A percentile compares a stretch with the other conserved stretches of the same genome.
Conservation (phyloP, 1,140 invertebrate species). For the Apis laboriosa region DNA sequence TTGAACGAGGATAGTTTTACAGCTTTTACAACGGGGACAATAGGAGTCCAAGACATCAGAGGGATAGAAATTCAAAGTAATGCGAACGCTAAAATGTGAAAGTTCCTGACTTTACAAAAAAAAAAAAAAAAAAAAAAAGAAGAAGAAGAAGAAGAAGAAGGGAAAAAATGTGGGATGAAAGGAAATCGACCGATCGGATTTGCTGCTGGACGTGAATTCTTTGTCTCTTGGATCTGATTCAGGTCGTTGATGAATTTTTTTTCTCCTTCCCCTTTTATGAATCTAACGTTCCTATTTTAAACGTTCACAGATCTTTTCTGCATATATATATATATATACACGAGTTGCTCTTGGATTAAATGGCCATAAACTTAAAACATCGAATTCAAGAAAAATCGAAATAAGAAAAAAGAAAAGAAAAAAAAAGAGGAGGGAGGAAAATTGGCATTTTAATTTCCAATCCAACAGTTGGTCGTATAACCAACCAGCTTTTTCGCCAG, state of each 20-base stretch:
- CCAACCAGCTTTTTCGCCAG: no score
- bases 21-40: neutral
- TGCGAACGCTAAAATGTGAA: neutral
- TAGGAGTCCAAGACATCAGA: neutral
- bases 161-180: neutral
- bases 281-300: neutral
- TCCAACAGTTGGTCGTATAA: no score
- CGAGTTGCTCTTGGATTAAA: no score
- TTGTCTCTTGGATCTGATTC: constrained; percentile 15
- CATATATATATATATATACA: no score
- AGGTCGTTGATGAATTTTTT: constrained; percentile 14
- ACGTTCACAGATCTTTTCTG: neutral
- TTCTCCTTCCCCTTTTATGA: no score
- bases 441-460: no score
- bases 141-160: no score
- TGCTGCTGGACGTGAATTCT: neutral
- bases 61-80: constrained; percentile 3
- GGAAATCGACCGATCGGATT: constrained; percentile 4
- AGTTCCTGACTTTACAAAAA: neutral
- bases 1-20: neutral
- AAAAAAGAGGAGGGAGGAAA: no score
- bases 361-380: no score
- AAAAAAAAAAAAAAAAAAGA: no score
- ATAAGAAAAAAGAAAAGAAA: no score
- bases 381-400: no score